Evolutionary conservation across 2,113 vertebrate genomes (phyloP).

Genomic region (Dasyornis broadbenti): DNA sequence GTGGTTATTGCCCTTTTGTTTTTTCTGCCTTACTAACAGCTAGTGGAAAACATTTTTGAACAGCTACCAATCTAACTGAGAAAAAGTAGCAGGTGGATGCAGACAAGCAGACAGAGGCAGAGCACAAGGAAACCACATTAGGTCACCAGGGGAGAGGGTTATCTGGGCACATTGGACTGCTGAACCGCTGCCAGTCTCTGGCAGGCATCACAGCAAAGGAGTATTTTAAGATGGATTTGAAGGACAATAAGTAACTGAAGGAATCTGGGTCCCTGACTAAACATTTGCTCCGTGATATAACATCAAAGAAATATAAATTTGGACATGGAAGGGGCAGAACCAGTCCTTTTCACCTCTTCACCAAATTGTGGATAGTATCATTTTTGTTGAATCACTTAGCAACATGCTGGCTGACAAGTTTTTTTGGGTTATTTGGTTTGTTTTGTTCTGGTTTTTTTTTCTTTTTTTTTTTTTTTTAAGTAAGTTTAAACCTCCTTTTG

Average conservation of each 20-base stretch:
- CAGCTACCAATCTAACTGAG: neutral
- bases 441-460: neutral
- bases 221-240: neutral
- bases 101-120: neutral
- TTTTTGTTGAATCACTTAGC: slow-evolving; percentile 12
- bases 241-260: neutral
- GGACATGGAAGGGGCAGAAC: neutral
- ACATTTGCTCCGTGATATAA: neutral
- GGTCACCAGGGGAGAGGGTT: neutral
- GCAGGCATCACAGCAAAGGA: neutral
- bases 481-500: slow-evolving; percentile 69
- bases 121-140: neutral
- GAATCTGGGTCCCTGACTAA: neutral
- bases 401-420: slow-evolving; percentile 14
- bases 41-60: neutral
- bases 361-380: neutral
- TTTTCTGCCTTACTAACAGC: neutral
- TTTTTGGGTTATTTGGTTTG: neutral
- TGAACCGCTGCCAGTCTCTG: neutral
- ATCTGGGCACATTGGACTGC: neutral
- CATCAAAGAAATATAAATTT: neutral
- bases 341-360: neutral
- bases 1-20: neutral
- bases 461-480: neutral
- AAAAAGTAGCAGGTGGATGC: neutral